A percentile compares a stretch with the other conserved stretches of the same genome.
These are phyloP conservation scores for Monarcha castaneiventris DNA, from an alignment of 2,113 vertebrate genomes.

Conservation along the genomic window DNA sequence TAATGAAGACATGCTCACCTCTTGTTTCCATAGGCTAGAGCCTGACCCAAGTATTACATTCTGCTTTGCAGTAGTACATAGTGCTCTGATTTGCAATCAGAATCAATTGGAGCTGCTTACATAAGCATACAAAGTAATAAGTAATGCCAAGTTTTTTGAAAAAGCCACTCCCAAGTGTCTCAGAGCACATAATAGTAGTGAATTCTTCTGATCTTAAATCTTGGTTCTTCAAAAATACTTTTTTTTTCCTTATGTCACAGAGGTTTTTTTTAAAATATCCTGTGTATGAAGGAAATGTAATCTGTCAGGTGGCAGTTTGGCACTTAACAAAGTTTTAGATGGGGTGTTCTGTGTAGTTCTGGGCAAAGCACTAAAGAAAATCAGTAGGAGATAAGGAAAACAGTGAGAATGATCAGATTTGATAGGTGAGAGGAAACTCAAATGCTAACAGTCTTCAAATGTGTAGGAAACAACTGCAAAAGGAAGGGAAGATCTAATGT, in stretches of 20 bases:
- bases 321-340: background rate
- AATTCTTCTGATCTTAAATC: background rate
- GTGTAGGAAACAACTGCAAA: background rate
- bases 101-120: background rate
- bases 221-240: background rate
- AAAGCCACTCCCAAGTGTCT: background rate
- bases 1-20: background rate
- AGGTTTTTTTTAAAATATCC: background rate
- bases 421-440: background rate
- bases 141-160: background rate
- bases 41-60: background rate
- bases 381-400: background rate
- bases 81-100: background rate
- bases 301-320: background rate
- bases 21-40: background rate
- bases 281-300: background rate
- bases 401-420: background rate
- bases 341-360: background rate
- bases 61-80: background rate
- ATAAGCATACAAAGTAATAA: background rate
- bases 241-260: background rate
- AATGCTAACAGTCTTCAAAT: background rate
- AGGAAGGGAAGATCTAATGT: background rate
- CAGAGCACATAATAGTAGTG: background rate
- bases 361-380: background rate